phyloP scores from a whole-genome alignment of 2,888 invertebrate genomes.

The Pinctada fucata region DNA sequence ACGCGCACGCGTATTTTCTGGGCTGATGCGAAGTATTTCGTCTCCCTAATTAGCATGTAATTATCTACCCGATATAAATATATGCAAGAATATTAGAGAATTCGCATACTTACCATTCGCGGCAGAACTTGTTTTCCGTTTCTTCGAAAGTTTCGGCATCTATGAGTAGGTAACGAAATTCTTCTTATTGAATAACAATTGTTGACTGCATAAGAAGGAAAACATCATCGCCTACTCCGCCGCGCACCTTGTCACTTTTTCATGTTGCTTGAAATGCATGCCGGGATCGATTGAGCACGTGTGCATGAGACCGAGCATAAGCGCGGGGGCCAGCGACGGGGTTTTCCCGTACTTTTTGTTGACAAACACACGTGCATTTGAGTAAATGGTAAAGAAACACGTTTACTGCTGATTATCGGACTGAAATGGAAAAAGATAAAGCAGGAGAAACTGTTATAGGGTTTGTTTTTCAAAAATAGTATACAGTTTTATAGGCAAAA shows the following conservation, averaged over 20 bases:
- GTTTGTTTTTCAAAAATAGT: neutral
- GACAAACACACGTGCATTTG: conserved; percentile 7
- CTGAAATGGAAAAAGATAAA: conserved; percentile 16
- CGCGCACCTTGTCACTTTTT: conserved; percentile 30
- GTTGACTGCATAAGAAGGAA: too few species aligned
- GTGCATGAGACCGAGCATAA: conserved; percentile 41
- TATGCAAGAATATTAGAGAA: conserved; percentile 27
- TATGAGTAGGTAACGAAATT: neutral
- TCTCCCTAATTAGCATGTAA: conserved; percentile 23
- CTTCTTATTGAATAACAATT: too few species aligned
- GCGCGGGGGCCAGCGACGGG: neutral
- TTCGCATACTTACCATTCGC: conserved; percentile 37
- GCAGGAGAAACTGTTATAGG: conserved; percentile 17
- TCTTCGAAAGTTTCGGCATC: conserved; percentile 64
- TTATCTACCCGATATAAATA: conserved; percentile 48
- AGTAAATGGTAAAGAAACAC: neutral
- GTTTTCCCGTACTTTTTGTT: neutral
- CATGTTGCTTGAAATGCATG: conserved; percentile 52
- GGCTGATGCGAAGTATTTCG: conserved; percentile 63
- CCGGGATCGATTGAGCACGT: conserved; percentile 55
- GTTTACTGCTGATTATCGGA: neutral
- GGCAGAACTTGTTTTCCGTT: neutral
- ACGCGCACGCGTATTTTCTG: conserved; percentile 68
- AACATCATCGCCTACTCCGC: neutral
- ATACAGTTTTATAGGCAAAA: neutral